Conservation (phyloP, 2,888 invertebrate species). For the Eupithecia abbreviata region DNA sequence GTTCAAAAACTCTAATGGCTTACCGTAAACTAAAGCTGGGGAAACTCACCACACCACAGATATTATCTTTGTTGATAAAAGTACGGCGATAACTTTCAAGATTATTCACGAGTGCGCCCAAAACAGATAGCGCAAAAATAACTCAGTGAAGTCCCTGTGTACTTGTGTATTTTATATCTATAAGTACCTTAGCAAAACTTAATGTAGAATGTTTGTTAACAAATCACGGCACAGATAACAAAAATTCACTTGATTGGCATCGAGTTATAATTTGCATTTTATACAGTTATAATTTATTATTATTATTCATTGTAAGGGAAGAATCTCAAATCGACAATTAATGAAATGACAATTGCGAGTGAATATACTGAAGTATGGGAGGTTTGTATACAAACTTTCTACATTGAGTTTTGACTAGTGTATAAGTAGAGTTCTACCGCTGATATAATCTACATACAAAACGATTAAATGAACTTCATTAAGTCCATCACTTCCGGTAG, state of each 20-base stretch:
- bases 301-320: no score
- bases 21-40: constrained; percentile 18
- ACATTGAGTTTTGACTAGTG: no score
- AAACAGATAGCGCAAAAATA: not conserved
- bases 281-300: no score
- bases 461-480: not conserved
- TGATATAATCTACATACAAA: not conserved
- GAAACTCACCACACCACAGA: constrained; percentile 6
- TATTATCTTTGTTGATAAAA: constrained; percentile 15
- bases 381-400: no score
- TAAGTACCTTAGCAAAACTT: no score
- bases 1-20: constrained; percentile 34
- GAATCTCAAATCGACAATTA: no score
- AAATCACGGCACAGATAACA: no score
- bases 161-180: not conserved
- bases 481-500: not conserved
- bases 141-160: not conserved
- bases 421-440: not conserved
- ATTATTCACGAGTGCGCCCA: not conserved
- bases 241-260: no score
- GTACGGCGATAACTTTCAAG: not conserved
- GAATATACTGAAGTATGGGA: no score
- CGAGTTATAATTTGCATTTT: no score
- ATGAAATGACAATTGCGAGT: no score
- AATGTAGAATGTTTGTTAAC: no score